Evolutionary conservation across 2,888 invertebrate species (phyloP).

Genomic region (Heliconius hortense): DNA sequence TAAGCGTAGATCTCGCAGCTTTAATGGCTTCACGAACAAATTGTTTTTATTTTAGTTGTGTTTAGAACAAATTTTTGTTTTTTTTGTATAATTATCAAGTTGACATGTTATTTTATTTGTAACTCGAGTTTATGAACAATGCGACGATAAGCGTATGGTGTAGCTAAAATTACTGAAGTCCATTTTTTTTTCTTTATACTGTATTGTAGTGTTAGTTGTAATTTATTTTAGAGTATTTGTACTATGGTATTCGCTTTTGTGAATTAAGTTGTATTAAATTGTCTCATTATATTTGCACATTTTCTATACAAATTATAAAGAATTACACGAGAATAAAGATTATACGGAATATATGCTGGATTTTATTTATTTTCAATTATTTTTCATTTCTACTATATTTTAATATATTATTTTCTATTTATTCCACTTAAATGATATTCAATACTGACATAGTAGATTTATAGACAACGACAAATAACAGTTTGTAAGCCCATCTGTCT

Average conservation of each 20-base stretch:
- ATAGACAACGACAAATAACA: too few species aligned
- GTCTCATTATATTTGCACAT: constrained; percentile 77
- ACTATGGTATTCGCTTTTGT: constrained; percentile 63
- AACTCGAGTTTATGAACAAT: constrained; percentile 23
- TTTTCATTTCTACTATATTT: neutral
- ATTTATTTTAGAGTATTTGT: constrained; percentile 61
- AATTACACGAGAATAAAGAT: constrained; percentile 75
- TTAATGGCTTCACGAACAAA: constrained; percentile 33
- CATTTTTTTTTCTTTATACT: constrained; percentile 20
- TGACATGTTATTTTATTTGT: constrained; percentile 31
- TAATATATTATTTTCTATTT: too few species aligned
- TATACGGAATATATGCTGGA: constrained; percentile 46
- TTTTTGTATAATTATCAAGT: constrained; percentile 26
- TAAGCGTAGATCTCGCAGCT: constrained; percentile 32
- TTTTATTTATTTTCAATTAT: constrained; percentile 36
- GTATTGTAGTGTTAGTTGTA: constrained; percentile 43
- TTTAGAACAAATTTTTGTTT: constrained; percentile 30
- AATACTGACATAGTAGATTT: neutral
- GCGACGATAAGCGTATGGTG: constrained; percentile 20
- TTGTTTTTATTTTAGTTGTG: constrained; percentile 27
- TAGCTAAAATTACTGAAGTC: constrained; percentile 12
- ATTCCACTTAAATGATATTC: neutral
- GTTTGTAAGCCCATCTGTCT: too few species aligned
- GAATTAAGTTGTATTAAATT: constrained; percentile 67
- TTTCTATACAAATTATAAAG: constrained; percentile 75